A percentile compares a stretch with the other conserved stretches of the same genome.
Evolutionary conservation across 2,797 vertebrate species (phyloP).

Genomic region (Balearica regulorum): DNA sequence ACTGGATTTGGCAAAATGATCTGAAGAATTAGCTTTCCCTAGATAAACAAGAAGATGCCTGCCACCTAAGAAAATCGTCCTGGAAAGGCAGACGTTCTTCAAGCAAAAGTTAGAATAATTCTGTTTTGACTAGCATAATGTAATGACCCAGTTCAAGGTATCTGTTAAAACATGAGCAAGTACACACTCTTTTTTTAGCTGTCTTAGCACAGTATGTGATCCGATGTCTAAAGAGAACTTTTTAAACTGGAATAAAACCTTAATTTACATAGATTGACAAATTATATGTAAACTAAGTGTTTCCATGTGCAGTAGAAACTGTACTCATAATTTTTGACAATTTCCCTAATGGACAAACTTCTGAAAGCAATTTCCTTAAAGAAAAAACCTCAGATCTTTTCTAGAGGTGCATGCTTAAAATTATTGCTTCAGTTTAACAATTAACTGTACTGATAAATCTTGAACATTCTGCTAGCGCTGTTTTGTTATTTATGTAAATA

Average conservation of each 20-base stretch:
- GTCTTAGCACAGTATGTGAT: not conserved
- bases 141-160: not conserved
- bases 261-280: not conserved
- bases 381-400: not conserved
- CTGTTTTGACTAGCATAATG: not conserved
- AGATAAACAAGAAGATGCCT: not conserved
- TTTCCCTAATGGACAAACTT: not conserved
- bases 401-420: not conserved
- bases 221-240: not conserved
- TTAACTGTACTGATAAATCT: not conserved
- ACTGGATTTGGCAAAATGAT: not conserved
- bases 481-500: not conserved
- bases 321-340: not conserved
- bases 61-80: not conserved
- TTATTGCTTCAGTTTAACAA: not conserved
- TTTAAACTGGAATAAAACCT: not conserved
- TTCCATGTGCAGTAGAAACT: not conserved
- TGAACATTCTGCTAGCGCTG: not conserved
- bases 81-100: not conserved
- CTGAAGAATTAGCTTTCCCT: slow-evolving; percentile 5
- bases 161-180: not conserved
- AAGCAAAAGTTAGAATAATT: not conserved
- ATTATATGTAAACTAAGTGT: not conserved
- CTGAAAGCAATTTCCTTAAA: not conserved
- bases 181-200: not conserved